Evolutionary conservation across 2,797 vertebrate genomes (phyloP).

Genomic region (Galagoides demidoff): DNA sequence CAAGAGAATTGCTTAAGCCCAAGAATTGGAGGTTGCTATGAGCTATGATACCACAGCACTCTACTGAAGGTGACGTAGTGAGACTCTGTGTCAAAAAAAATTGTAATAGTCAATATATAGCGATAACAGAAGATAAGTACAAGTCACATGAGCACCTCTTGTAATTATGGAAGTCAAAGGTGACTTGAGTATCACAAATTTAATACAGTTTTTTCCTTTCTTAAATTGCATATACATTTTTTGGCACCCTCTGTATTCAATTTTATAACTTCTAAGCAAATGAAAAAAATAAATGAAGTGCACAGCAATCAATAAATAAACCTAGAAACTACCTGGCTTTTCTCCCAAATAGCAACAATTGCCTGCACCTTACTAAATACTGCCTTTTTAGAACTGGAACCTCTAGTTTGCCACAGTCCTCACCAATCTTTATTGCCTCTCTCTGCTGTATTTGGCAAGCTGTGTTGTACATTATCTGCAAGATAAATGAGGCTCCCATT

Average conservation of each 20-base stretch:
- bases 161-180: too few species aligned
- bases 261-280: background rate
- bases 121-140: too few species aligned
- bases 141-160: too few species aligned
- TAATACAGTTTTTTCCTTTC: too few species aligned
- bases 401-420: background rate
- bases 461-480: accelerated
- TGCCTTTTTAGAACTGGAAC: accelerated
- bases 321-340: background rate
- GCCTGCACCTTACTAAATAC: background rate
- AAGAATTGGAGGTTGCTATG: too few species aligned
- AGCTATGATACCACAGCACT: too few species aligned
- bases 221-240: too few species aligned
- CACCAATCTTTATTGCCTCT: background rate
- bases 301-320: background rate
- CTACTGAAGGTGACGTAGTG: too few species aligned
- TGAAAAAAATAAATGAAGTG: background rate
- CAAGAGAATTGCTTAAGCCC: too few species aligned
- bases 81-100: too few species aligned
- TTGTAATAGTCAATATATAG: too few species aligned
- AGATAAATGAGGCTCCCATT: background rate
- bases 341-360: accelerated
- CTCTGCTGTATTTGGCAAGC: accelerated
- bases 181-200: too few species aligned
- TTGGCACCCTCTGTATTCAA: background rate